These are phyloP conservation scores for Leptinotarsa texana DNA, from an alignment of 1,140 invertebrate genomes.

Conservation along the genomic window DNA sequence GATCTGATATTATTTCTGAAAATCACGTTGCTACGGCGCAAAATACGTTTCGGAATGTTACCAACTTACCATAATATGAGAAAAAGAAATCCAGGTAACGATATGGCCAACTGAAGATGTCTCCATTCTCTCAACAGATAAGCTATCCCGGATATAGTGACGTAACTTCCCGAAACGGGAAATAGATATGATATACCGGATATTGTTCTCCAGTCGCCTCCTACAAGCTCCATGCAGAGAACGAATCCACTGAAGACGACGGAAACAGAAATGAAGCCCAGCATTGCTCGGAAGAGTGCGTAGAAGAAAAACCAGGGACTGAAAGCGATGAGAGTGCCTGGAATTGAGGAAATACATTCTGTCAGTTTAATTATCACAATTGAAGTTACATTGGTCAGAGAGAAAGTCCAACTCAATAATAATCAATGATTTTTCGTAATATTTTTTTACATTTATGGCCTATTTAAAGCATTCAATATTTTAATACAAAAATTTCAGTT, in stretches of 20 bases:
- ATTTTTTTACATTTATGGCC: no score
- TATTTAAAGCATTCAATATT: no score
- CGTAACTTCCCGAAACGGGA: slow-evolving; percentile 72
- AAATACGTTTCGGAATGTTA: no score
- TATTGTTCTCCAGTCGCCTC: slow-evolving; percentile 73
- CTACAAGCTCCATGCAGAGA: slow-evolving; percentile 72
- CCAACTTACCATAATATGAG: slow-evolving; percentile 65
- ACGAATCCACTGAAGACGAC: slow-evolving; percentile 75
- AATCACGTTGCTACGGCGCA: no score
- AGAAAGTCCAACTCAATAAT: no score
- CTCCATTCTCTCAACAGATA: slow-evolving; percentile 75
- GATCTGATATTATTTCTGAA: no score
- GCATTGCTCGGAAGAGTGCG: slow-evolving; percentile 63
- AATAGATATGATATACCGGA: slow-evolving; percentile 75
- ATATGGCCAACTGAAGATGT: slow-evolving; percentile 71
- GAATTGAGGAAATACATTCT: slow-evolving; percentile 12
- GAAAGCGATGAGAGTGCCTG: slow-evolving; percentile 65
- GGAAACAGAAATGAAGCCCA: slow-evolving; percentile 72
- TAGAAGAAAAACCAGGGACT: slow-evolving; percentile 68
- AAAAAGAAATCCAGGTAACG: slow-evolving; percentile 69
- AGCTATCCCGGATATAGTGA: slow-evolving; percentile 72
- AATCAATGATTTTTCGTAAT: no score
- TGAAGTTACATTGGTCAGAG: background rate
- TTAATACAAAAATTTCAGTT: no score
- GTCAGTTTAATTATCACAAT: no score